Evolutionary conservation across 30 jellyfish, hydroid and myxozoan species (phyloP).

Genomic region (Clytia hemisphaerica): DNA sequence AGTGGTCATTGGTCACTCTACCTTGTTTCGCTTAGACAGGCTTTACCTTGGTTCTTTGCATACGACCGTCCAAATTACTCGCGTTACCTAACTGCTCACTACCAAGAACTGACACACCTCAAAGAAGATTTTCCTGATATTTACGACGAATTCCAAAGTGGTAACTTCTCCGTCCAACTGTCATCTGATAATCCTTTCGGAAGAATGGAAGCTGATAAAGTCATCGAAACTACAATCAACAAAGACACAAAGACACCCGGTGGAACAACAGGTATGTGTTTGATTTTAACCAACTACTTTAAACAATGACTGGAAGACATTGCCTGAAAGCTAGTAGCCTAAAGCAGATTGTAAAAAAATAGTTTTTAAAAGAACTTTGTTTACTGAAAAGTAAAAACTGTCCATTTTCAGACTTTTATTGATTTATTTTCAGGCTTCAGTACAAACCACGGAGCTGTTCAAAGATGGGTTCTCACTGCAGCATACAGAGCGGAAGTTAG

Average conservation of each 20-base stretch:
- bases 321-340: too few relatives aligned
- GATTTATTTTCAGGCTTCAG: slow-evolving; percentile 12
- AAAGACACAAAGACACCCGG: slow-evolving; percentile 47
- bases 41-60: slow-evolving; percentile 10
- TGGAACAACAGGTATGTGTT: neutral
- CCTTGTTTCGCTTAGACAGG: slow-evolving; percentile 1
- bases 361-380: too few relatives aligned
- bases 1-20: slow-evolving; percentile 10
- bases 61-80: slow-evolving; percentile 2
- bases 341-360: too few relatives aligned
- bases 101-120: slow-evolving; percentile 14
- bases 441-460: slow-evolving; percentile 28
- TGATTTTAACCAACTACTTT: too few relatives aligned
- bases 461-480: slow-evolving; percentile 20
- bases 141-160: slow-evolving; percentile 10
- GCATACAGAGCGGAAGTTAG: slow-evolving; percentile 5
- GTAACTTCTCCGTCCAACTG: slow-evolving; percentile 35
- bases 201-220: slow-evolving; percentile 40
- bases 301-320: too few relatives aligned
- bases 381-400: too few relatives aligned
- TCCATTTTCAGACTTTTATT: neutral
- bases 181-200: slow-evolving; percentile 35
- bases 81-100: slow-evolving; percentile 4
- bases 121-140: slow-evolving; percentile 21
- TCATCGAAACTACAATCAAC: slow-evolving; percentile 31